Conservation (phyloP, 2,113 vertebrate species). For the Tringa solitaria region DNA sequence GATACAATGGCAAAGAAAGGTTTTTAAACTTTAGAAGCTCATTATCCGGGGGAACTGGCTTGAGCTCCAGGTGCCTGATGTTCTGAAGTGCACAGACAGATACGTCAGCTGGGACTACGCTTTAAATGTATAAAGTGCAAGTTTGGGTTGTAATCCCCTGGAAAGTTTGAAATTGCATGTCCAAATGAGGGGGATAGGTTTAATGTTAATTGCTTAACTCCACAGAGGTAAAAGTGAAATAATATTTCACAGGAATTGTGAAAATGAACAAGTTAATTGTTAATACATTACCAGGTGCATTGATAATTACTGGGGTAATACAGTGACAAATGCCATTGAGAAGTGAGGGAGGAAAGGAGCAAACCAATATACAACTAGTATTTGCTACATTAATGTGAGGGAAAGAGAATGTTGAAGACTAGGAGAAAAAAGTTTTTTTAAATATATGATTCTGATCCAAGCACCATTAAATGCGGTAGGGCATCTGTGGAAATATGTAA, state of each 20-base stretch:
- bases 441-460: not conserved
- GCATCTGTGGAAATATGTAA: not conserved
- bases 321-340: not conserved
- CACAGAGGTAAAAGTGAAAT: not conserved
- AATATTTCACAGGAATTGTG: not conserved
- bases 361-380: not conserved
- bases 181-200: not conserved
- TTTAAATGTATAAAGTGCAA: not conserved
- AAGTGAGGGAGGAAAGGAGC: not conserved
- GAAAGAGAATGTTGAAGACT: not conserved
- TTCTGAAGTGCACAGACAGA: not conserved
- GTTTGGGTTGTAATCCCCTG: not conserved
- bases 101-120: not conserved
- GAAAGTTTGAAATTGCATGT: not conserved
- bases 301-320: not conserved
- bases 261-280: not conserved
- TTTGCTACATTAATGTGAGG: not conserved
- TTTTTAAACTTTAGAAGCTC: not conserved
- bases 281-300: not conserved
- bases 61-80: not conserved
- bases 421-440: not conserved
- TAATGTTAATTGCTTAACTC: not conserved
- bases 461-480: not conserved
- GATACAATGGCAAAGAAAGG: not conserved
- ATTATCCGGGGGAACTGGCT: not conserved